Evolutionary conservation across 2,888 invertebrate genomes (phyloP).

Genomic region (Oligia latruncula): DNA sequence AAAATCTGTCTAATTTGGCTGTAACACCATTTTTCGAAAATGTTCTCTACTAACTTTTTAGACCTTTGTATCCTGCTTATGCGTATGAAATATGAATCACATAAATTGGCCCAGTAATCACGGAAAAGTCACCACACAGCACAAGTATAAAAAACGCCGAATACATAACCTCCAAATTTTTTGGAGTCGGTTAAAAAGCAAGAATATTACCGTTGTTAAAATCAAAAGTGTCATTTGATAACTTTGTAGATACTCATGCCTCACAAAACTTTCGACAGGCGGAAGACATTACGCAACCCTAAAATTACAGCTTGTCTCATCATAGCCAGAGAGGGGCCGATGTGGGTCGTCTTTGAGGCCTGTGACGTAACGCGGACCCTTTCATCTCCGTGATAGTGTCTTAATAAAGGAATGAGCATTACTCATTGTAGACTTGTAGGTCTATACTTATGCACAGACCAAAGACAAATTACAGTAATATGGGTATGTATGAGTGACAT

Average conservation of each 20-base stretch:
- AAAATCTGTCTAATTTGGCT: too few relatives aligned
- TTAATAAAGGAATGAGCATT: slow-evolving; percentile 17
- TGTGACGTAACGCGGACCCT: slow-evolving; percentile 49
- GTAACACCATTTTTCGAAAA: background rate
- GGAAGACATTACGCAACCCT: slow-evolving; percentile 30
- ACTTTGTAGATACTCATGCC: background rate
- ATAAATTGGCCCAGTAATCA: too few relatives aligned
- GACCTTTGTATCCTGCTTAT: too few relatives aligned
- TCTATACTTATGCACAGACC: background rate
- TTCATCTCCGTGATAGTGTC: slow-evolving; percentile 38
- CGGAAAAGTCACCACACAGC: too few relatives aligned
- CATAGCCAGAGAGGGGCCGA: slow-evolving; percentile 12
- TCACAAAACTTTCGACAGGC: slow-evolving; percentile 5
- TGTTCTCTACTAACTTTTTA: background rate
- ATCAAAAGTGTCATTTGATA: background rate
- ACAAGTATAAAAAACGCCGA: background rate
- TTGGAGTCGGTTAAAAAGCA: background rate
- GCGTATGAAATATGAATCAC: too few relatives aligned
- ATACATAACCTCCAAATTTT: background rate
- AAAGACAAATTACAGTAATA: slow-evolving; percentile 2
- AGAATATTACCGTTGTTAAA: background rate
- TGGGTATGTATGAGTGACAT: background rate
- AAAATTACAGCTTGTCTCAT: slow-evolving; percentile 10
- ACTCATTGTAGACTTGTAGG: slow-evolving; percentile 7
- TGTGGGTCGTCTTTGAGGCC: slow-evolving; percentile 54